phyloP scores from a whole-genome alignment of 2,113 vertebrate species.

The Embiotoca jacksoni region DNA sequence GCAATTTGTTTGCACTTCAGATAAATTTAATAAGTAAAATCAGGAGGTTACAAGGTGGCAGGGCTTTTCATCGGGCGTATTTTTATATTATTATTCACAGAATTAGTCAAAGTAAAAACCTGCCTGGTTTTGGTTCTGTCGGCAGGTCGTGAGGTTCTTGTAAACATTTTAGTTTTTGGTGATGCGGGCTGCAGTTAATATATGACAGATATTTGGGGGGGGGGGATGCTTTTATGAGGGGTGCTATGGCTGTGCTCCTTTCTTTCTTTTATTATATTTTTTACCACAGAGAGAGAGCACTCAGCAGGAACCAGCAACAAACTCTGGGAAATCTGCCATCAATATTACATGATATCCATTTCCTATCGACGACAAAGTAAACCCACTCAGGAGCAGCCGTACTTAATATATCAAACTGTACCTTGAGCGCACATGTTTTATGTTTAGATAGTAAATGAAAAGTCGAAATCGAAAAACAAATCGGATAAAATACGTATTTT shows the following conservation, averaged over 20 bases:
- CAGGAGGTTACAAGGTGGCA: no score
- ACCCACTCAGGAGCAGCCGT: constrained; percentile 60
- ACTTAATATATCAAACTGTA: constrained; percentile 43
- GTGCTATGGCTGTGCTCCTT: background rate
- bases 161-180: background rate
- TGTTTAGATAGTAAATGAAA: constrained; percentile 54
- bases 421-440: constrained; percentile 52
- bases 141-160: background rate
- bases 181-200: background rate
- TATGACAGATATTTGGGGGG: constrained; percentile 7
- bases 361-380: constrained; percentile 66
- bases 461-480: constrained; percentile 4
- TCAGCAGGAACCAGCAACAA: constrained; percentile 59
- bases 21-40: no score
- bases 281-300: constrained; percentile 52
- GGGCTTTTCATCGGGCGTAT: no score
- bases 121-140: no score
- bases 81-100: no score
- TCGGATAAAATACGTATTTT: constrained; percentile 8
- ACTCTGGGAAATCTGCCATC: constrained; percentile 55
- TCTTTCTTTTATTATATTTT: background rate
- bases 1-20: no score
- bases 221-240: constrained; percentile 29
- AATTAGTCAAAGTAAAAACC: background rate
- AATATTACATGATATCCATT: constrained; percentile 77